Conservation (phyloP, 2,113 vertebrate species). For the Grammomys surdaster region DNA sequence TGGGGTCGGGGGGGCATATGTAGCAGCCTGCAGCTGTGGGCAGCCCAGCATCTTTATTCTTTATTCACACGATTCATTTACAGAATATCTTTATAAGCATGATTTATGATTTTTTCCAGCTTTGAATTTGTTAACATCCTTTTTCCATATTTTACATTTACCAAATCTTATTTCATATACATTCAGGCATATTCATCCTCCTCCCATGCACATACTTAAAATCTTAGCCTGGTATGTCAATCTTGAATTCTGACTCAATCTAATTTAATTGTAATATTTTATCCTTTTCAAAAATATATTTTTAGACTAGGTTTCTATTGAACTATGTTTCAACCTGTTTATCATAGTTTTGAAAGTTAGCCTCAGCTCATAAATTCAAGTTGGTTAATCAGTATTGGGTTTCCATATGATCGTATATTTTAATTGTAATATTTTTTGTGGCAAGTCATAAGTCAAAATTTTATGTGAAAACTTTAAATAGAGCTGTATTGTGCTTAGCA, state of each 20-base stretch:
- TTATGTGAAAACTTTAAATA: background rate
- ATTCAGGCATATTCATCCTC: background rate
- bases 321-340: background rate
- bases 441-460: background rate
- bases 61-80: background rate
- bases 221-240: background rate
- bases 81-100: background rate
- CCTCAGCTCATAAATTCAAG: background rate
- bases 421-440: background rate
- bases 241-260: background rate
- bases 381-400: background rate
- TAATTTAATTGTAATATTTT: background rate
- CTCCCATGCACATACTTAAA: background rate
- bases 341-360: background rate
- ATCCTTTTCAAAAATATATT: background rate
- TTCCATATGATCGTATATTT: background rate
- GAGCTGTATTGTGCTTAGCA: background rate
- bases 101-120: background rate
- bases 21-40: background rate
- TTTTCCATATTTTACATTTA: background rate
- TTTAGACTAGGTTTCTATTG: background rate
- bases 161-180: background rate
- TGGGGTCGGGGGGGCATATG: no score
- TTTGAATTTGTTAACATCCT: background rate
- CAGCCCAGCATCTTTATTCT: background rate